Percentiles rank a stretch among this genome's conserved stretches.
phyloP scores from a whole-genome alignment of 2,888 invertebrate genomes.

The Pachliopta kotzebuea region DNA sequence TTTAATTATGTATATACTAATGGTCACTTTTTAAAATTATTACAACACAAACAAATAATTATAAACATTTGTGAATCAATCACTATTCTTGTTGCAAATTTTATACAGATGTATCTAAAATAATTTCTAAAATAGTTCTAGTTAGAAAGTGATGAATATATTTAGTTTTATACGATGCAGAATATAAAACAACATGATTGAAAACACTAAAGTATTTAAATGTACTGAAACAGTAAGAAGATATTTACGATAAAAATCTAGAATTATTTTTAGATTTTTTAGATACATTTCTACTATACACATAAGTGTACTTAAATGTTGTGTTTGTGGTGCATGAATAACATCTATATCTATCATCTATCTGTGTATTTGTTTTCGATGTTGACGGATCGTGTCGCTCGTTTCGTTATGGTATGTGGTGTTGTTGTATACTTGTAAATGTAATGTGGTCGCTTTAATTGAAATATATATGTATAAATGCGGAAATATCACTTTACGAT shows the following conservation, averaged over 20 bases:
- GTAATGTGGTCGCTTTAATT: slow-evolving; percentile 66
- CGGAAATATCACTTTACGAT: slow-evolving; percentile 44
- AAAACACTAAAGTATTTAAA: background rate
- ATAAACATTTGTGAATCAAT: slow-evolving; percentile 10
- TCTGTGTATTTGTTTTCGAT: slow-evolving; percentile 36
- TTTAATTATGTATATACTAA: slow-evolving; percentile 4
- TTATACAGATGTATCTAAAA: slow-evolving; percentile 30
- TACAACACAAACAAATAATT: slow-evolving; percentile 6
- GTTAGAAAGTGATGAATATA: background rate
- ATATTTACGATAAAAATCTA: background rate
- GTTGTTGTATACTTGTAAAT: slow-evolving; percentile 63
- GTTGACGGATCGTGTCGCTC: slow-evolving; percentile 44
- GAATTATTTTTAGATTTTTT: slow-evolving; percentile 21
- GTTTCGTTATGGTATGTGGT: slow-evolving; percentile 65
- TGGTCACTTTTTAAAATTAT: background rate
- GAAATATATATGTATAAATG: slow-evolving; percentile 38
- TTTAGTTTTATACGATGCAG: background rate
- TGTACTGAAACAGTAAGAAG: background rate
- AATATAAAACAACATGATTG: background rate
- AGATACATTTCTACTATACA: slow-evolving; percentile 8
- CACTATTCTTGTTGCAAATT: slow-evolving; percentile 13
- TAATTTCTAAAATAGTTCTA: slow-evolving; percentile 26
- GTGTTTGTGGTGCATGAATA: slow-evolving; percentile 78
- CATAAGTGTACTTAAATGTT: slow-evolving; percentile 36
- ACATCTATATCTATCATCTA: slow-evolving; percentile 67